These are phyloP conservation scores for Apis dorsata DNA, from an alignment of 1,140 invertebrate genomes.

Conservation along the genomic window DNA sequence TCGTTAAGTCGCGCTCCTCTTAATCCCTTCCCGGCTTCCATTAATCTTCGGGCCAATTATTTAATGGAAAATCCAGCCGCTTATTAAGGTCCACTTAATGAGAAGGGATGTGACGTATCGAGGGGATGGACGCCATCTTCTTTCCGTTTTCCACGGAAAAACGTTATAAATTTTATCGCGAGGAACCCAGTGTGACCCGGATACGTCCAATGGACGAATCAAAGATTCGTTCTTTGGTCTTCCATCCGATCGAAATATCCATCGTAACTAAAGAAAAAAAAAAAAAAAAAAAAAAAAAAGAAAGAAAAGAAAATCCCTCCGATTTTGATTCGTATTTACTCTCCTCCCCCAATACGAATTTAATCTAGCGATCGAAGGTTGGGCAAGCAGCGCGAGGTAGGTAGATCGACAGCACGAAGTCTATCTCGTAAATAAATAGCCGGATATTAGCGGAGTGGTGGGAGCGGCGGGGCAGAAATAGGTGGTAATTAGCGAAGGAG, in stretches of 20 bases:
- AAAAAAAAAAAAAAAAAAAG: no score
- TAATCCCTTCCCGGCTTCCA: slow-evolving; percentile 23
- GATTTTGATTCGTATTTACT: neutral
- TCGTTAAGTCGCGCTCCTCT: slow-evolving; percentile 25
- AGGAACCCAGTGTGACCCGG: neutral
- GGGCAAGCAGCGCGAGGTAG: neutral
- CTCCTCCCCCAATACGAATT: neutral
- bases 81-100: slow-evolving; percentile 8
- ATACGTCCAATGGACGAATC: neutral
- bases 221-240: neutral
- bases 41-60: slow-evolving; percentile 42
- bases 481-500: slow-evolving; percentile 27
- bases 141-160: no score
- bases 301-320: neutral
- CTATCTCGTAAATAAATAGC: slow-evolving; percentile 17
- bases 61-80: slow-evolving; percentile 1
- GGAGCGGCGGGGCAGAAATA: neutral
- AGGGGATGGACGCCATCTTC: neutral
- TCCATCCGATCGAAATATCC: no score
- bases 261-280: no score
- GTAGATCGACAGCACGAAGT: neutral
- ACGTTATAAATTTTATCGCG: no score
- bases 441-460: slow-evolving; percentile 23
- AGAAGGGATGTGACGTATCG: neutral
- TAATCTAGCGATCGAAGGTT: neutral